Percentiles rank a stretch among this genome's conserved stretches.
Evolutionary conservation across 1,140 invertebrate genomes (phyloP).

Genomic region (Euborellia annulipes): DNA sequence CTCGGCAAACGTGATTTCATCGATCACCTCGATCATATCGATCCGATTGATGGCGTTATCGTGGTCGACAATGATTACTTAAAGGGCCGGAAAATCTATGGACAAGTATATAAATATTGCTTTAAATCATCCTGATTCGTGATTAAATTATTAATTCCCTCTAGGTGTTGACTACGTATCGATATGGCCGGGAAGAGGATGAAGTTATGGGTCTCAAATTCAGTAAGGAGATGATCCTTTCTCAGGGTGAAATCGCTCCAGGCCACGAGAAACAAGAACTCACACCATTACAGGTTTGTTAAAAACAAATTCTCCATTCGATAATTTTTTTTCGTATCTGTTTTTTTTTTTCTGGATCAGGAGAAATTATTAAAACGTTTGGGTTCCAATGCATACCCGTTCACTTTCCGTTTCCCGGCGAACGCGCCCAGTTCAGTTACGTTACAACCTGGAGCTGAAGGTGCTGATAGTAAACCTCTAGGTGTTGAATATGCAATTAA

Average conservation of each 20-base stretch:
- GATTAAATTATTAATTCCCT: slow-evolving; percentile 1
- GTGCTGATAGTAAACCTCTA: slow-evolving; percentile 67
- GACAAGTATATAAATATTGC: slow-evolving; percentile 39
- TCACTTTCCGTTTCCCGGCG: slow-evolving; percentile 63
- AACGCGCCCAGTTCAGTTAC: slow-evolving; percentile 76
- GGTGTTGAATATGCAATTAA: slow-evolving; percentile 81
- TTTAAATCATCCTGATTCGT: not conserved
- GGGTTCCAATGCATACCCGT: slow-evolving; percentile 63
- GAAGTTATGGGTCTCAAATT: slow-evolving; percentile 90
- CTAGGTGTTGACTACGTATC: slow-evolving; percentile 61
- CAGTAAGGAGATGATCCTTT: slow-evolving; percentile 70
- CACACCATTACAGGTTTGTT: slow-evolving; percentile 44
- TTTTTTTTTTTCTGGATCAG: slow-evolving; percentile 28
- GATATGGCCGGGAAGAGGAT: slow-evolving; percentile 82
- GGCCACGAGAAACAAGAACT: slow-evolving; percentile 53
- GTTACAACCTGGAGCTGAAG: slow-evolving; percentile 56
- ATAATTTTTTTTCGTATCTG: no score
- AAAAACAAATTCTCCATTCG: no score
- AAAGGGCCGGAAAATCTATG: slow-evolving; percentile 66
- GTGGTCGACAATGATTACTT: slow-evolving; percentile 78
- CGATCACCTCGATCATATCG: slow-evolving; percentile 69
- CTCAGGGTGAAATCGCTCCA: slow-evolving; percentile 59
- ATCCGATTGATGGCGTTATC: slow-evolving; percentile 76
- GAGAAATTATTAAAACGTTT: slow-evolving; percentile 70
- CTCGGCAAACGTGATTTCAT: slow-evolving; percentile 81